Evolutionary conservation across 2,888 invertebrate species (phyloP).

Genomic region (Blomia tropicalis): DNA sequence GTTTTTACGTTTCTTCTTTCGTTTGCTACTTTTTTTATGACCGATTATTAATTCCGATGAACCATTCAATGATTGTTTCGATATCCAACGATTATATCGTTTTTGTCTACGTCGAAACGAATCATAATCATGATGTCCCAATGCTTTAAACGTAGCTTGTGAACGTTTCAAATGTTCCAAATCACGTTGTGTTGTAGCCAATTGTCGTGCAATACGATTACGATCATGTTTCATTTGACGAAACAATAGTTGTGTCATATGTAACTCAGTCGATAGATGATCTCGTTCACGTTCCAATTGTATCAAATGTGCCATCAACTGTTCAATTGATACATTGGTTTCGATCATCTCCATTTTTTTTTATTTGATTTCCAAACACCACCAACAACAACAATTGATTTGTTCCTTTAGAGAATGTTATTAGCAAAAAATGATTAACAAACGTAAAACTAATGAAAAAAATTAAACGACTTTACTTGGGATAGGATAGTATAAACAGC

Average conservation of each 20-base stretch:
- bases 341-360: no score
- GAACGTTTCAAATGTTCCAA: neutral
- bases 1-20: neutral
- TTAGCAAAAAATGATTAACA: no score
- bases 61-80: neutral
- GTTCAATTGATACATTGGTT: no score
- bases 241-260: neutral
- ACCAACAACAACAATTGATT: no score
- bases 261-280: neutral
- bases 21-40: neutral
- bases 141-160: neutral
- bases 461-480: no score
- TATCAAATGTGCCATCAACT: neutral
- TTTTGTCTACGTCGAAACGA: neutral
- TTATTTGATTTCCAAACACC: no score
- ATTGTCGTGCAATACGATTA: neutral
- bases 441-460: no score
- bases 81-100: neutral
- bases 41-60: neutral
- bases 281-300: neutral
- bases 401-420: no score
- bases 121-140: neutral
- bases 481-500: no score
- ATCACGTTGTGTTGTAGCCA: slow-evolving; percentile 7
- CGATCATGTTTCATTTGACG: neutral